phyloP scores from a whole-genome alignment of 2,888 invertebrate genomes.

The Philonicus albiceps region DNA sequence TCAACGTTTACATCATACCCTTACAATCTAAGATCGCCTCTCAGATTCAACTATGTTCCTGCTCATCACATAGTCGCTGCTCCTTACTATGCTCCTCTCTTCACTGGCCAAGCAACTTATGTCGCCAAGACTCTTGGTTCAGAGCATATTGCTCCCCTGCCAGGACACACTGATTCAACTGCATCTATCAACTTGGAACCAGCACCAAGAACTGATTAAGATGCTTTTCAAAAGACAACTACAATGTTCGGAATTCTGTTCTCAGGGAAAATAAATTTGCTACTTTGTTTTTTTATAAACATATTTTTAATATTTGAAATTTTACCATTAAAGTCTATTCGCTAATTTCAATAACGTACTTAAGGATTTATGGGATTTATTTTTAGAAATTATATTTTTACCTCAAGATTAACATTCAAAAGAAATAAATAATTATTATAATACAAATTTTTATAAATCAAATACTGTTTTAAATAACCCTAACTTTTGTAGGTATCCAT shows the following conservation, averaged over 20 bases:
- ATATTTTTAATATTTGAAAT: not conserved
- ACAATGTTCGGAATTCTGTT: not conserved
- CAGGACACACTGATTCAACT: constrained; percentile 64
- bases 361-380: not conserved
- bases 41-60: not conserved
- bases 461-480: not conserved
- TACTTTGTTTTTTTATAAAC: not conserved
- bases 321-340: not conserved
- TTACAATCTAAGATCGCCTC: not conserved
- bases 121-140: constrained; percentile 68
- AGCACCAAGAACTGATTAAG: constrained; percentile 66
- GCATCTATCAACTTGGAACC: constrained; percentile 66
- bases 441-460: no score
- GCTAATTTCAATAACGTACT: not conserved
- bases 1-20: not conserved
- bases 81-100: constrained; percentile 49
- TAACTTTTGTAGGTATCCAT: not conserved
- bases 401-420: no score
- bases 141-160: constrained; percentile 66
- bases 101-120: constrained; percentile 59
- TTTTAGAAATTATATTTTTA: not conserved
- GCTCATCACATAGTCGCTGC: not conserved
- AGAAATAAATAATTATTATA: no score
- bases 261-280: not conserved
- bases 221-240: not conserved